phyloP scores from a whole-genome alignment of 1,140 invertebrate species.

The Solenopsis invicta region DNA sequence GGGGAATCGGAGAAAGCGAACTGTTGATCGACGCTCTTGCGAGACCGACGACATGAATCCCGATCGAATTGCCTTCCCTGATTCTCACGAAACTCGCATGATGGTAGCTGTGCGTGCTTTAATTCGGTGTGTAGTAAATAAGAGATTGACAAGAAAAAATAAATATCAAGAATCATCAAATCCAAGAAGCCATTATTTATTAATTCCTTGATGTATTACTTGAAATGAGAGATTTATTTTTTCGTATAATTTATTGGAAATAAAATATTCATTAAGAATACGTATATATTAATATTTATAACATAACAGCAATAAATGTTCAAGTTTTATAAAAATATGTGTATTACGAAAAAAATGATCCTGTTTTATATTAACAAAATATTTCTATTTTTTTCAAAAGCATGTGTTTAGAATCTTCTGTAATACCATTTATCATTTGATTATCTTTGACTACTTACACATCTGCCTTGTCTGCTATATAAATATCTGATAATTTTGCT shows the following conservation, averaged over 20 bases:
- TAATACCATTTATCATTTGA: not conserved
- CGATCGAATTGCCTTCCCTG: conserved; percentile 19
- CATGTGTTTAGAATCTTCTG: not conserved
- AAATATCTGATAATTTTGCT: not conserved
- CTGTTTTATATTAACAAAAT: not conserved
- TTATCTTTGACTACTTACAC: not conserved
- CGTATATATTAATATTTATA: not conserved
- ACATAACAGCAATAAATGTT: not conserved
- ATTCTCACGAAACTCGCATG: conserved; percentile 24
- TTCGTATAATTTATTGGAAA: not conserved
- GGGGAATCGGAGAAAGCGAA: conserved; percentile 72
- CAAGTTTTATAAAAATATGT: not conserved
- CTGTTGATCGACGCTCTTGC: conserved; percentile 8
- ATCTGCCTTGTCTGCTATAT: not conserved
- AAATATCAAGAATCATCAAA: not conserved
- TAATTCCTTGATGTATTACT: not conserved
- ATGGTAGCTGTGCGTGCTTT: conserved; percentile 3
- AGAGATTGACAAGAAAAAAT: not conserved
- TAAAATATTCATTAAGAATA: not conserved
- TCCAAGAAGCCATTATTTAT: not conserved
- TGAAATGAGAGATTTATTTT: not conserved
- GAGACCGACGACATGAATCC: not conserved
- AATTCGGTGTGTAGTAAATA: not conserved
- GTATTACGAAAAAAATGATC: not conserved
- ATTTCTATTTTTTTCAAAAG: not conserved